Conservation (phyloP, 2,888 invertebrate species). For the Thecophora atra region DNA sequence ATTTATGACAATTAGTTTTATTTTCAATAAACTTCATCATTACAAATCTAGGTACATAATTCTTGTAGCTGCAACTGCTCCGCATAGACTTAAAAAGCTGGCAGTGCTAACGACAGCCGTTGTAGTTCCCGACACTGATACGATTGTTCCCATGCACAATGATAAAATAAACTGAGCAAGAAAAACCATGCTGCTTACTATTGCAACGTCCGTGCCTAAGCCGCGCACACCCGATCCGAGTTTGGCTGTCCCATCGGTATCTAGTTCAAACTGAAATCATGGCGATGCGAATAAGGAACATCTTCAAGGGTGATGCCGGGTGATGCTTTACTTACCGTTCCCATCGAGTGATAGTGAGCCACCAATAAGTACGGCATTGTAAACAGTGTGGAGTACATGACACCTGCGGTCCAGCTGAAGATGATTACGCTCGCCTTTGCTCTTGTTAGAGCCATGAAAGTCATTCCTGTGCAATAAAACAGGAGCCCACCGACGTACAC, state of each 20-base stretch:
- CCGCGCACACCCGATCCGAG: constrained; percentile 78
- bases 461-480: constrained; percentile 89
- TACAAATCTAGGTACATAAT: constrained; percentile 90
- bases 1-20: neutral
- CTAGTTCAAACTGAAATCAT: constrained; percentile 71
- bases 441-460: constrained; percentile 81
- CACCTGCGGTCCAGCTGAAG: constrained; percentile 93
- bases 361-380: constrained; percentile 96
- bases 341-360: constrained; percentile 93
- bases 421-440: constrained; percentile 83
- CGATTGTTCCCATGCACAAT: constrained; percentile 85
- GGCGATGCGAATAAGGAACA: neutral
- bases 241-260: constrained; percentile 69
- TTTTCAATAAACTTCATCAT: constrained; percentile 66
- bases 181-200: constrained; percentile 95
- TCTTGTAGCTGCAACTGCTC: constrained; percentile 85
- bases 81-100: constrained; percentile 83
- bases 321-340: constrained; percentile 77
- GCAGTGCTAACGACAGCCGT: constrained; percentile 89
- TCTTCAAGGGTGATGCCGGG: no score
- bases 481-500: constrained; percentile 91
- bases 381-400: constrained; percentile 97
- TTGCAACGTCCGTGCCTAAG: constrained; percentile 92
- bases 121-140: constrained; percentile 82
- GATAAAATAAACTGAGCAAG: constrained; percentile 93